Evolutionary conservation across 2,113 vertebrate species (phyloP).

Genomic region (Poicephalus gulielmi): DNA sequence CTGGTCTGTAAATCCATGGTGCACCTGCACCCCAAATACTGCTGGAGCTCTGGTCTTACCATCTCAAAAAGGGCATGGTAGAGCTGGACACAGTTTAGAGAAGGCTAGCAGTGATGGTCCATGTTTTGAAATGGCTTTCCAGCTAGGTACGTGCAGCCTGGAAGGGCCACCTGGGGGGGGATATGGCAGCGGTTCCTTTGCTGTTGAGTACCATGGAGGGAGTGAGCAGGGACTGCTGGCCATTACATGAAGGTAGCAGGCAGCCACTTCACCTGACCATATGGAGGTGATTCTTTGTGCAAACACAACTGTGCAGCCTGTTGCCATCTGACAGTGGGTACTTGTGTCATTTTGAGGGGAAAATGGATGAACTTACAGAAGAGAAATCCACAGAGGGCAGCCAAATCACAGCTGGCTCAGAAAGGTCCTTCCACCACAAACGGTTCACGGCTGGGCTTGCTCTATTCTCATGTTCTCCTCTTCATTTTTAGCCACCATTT

Average conservation of each 20-base stretch:
- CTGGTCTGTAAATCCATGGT: background rate
- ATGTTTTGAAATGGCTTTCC: background rate
- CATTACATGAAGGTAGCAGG: background rate
- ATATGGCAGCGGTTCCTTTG: background rate
- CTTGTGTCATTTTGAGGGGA: background rate
- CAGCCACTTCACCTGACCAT: fast-evolving
- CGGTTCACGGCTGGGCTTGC: background rate
- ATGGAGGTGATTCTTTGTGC: background rate
- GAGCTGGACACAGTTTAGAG: background rate
- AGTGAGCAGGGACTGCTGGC: background rate
- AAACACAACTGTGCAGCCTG: background rate
- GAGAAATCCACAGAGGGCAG: background rate
- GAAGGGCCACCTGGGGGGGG: background rate
- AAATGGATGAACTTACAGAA: background rate
- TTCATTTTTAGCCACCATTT: background rate
- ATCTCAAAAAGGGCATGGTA: background rate
- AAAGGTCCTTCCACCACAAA: background rate
- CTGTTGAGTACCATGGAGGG: fast-evolving
- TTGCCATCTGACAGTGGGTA: background rate
- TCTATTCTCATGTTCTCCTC: background rate
- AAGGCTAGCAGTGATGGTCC: background rate
- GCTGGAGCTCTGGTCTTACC: background rate
- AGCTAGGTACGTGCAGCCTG: background rate
- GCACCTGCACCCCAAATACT: background rate
- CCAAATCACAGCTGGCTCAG: background rate